These are phyloP conservation scores for Zapus hudsonius DNA, from an alignment of 2,113 vertebrate genomes.

Conservation along the genomic window DNA sequence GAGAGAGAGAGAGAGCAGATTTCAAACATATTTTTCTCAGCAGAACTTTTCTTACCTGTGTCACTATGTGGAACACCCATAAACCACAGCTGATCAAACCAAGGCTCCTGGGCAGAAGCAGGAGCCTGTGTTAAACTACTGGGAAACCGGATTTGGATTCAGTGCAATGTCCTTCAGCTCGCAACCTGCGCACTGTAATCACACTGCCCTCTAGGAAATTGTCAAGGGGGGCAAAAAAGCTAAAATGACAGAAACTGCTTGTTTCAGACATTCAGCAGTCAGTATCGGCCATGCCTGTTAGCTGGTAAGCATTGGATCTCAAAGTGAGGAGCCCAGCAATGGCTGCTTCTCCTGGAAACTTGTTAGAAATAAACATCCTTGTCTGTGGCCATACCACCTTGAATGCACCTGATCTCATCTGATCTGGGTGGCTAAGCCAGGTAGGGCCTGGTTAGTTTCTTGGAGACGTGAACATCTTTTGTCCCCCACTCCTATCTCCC, in stretches of 20 bases:
- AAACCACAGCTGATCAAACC: slow-evolving; percentile 76
- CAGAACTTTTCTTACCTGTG: not conserved
- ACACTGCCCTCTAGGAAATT: slow-evolving; percentile 24
- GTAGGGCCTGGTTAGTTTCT: too few relatives aligned
- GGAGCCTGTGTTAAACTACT: not conserved
- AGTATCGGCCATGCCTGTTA: not conserved
- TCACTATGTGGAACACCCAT: not conserved
- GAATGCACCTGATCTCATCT: too few relatives aligned
- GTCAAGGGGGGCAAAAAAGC: not conserved
- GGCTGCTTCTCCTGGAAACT: not conserved
- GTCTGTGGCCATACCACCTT: too few relatives aligned
- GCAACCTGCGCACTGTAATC: too few relatives aligned
- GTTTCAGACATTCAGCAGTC: too few relatives aligned
- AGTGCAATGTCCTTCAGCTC: rapidly evolving
- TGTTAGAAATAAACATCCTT: not conserved
- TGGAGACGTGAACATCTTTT: too few relatives aligned
- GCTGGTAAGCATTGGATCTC: not conserved
- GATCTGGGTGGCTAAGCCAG: too few relatives aligned
- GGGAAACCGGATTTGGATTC: not conserved
- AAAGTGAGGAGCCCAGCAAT: not conserved
- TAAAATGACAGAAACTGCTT: not conserved
- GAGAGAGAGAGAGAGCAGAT: not conserved
- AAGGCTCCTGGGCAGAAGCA: not conserved
- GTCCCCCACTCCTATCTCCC: not conserved
- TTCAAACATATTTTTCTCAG: not conserved